A percentile compares a stretch with the other conserved stretches of the same genome.
phyloP scores from a whole-genome alignment of 2,797 vertebrate species.

The Crypturellus tataupa region DNA sequence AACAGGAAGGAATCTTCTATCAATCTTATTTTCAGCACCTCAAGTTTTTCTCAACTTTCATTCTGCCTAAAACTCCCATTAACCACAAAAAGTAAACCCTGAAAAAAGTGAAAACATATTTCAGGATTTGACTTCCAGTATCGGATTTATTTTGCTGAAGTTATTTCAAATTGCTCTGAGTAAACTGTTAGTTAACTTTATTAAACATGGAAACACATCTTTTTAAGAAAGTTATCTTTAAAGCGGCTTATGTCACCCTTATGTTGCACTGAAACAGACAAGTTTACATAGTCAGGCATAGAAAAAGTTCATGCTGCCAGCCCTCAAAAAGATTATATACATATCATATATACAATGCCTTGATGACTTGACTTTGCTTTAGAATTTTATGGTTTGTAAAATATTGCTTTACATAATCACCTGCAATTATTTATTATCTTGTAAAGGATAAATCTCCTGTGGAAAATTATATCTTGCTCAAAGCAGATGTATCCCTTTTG shows the following conservation, averaged over 20 bases:
- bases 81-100: background rate
- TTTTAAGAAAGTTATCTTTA: background rate
- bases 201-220: background rate
- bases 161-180: background rate
- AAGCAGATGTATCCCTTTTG: background rate
- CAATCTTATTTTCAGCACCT: background rate
- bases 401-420: constrained; percentile 1
- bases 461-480: constrained; percentile 11
- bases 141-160: background rate
- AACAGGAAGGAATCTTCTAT: background rate
- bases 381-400: constrained; percentile 7
- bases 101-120: accelerated
- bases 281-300: background rate
- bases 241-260: background rate
- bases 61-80: background rate
- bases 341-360: background rate
- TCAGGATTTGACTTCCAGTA: background rate
- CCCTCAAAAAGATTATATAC: background rate
- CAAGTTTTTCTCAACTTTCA: background rate
- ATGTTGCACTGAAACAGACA: background rate
- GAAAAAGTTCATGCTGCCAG: background rate
- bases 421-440: constrained; percentile 21
- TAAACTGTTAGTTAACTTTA: background rate
- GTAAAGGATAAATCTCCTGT: background rate
- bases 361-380: background rate